Evolutionary conservation across 2,888 invertebrate species (phyloP).

Genomic region (Drosophila affinis): DNA sequence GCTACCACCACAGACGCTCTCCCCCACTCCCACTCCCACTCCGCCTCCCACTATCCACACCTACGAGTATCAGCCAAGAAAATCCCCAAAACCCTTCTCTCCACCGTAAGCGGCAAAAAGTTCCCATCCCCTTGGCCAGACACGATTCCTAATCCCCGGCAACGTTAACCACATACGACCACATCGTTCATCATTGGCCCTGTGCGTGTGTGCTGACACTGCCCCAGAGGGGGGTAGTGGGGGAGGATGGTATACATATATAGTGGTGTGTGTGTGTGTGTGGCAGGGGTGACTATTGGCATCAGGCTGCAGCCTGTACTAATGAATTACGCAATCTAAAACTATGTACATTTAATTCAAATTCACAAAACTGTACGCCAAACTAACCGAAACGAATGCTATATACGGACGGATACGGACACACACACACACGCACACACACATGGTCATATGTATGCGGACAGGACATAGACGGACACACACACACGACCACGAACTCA

Average conservation of each 20-base stretch:
- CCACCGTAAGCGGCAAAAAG: background rate
- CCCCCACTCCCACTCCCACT: background rate
- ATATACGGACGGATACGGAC: conserved; percentile 6
- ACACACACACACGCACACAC: conserved; percentile 39
- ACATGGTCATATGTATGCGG: conserved; percentile 21
- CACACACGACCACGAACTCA: conserved; percentile 59
- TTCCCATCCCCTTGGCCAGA: conserved; percentile 8
- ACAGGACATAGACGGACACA: conserved; percentile 42
- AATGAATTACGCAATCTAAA: conserved; percentile 83
- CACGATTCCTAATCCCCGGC: conserved; percentile 54
- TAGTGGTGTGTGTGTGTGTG: conserved; percentile 4
- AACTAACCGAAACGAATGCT: conserved; percentile 67
- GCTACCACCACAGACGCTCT: background rate
- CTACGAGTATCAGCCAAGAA: conserved; percentile 21
- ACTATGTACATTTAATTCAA: conserved; percentile 82
- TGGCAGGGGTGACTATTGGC: conserved; percentile 13
- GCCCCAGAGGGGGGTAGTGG: conserved; percentile 9
- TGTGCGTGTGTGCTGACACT: conserved; percentile 52
- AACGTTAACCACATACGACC: conserved; percentile 75
- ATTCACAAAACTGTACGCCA: conserved; percentile 79
- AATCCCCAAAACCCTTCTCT: conserved; percentile 20
- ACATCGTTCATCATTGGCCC: conserved; percentile 82
- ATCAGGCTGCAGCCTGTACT: conserved; percentile 73
- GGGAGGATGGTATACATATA: conserved; percentile 14
- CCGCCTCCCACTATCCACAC: conserved; percentile 2